Conservation (phyloP, 2,888 invertebrate species). For the Orchesellides sinensis region DNA sequence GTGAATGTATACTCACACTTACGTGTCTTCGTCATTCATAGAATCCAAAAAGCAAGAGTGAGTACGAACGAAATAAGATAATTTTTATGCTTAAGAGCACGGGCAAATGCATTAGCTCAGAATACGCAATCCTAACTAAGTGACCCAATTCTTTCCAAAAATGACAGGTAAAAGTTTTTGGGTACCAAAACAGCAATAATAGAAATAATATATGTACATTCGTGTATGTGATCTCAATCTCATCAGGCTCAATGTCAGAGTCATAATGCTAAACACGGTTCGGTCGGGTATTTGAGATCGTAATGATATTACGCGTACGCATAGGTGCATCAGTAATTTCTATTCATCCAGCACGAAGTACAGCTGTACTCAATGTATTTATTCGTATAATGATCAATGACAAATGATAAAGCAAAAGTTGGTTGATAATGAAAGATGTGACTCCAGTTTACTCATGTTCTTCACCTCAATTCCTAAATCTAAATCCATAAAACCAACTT, state of each 20-base stretch:
- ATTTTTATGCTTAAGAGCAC: too few relatives aligned
- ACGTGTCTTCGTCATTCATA: not conserved
- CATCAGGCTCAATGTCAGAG: constrained; percentile 13
- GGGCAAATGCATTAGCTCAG: not conserved
- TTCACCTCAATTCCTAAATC: constrained; percentile 43
- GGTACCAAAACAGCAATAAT: not conserved
- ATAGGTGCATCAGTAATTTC: not conserved
- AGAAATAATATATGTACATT: too few relatives aligned
- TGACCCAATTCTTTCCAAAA: constrained; percentile 34
- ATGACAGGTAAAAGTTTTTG: constrained; percentile 13
- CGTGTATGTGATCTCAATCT: not conserved
- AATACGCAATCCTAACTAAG: not conserved
- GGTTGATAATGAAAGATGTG: constrained; percentile 6
- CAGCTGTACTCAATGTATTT: not conserved
- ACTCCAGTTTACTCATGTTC: constrained; percentile 9
- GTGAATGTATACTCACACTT: too few relatives aligned
- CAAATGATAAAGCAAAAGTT: not conserved
- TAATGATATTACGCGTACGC: not conserved
- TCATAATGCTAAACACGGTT: not conserved
- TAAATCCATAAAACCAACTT: not conserved
- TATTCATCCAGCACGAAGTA: not conserved
- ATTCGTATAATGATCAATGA: not conserved
- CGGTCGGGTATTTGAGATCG: not conserved
- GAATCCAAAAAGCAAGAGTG: too few relatives aligned
- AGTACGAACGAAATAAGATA: too few relatives aligned